These are phyloP conservation scores for Callyntrura sp. DNA, from an alignment of 2,888 invertebrate species.

Conservation along the genomic window DNA sequence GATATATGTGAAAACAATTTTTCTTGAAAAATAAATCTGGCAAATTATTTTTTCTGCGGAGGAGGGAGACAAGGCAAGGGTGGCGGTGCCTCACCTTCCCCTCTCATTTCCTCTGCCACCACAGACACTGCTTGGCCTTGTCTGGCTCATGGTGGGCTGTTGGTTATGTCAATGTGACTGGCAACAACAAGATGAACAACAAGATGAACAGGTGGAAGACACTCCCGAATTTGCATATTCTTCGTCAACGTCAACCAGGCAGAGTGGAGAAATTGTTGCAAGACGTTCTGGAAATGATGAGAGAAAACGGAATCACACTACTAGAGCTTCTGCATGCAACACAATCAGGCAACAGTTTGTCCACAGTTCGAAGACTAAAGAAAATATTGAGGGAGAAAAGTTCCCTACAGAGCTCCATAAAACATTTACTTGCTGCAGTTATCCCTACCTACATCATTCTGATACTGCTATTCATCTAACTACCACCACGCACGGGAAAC, in stretches of 20 bases:
- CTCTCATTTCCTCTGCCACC: conserved; percentile 80
- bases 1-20: neutral
- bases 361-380: neutral
- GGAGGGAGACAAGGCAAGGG: conserved; percentile 50
- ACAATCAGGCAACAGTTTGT: conserved; percentile 52
- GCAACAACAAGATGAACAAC: conserved; percentile 64
- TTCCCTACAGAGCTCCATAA: conserved; percentile 14
- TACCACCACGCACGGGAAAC: conserved; percentile 18
- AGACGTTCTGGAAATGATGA: conserved; percentile 11
- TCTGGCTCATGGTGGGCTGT: conserved; percentile 81
- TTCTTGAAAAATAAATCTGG: neutral
- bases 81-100: conserved; percentile 80
- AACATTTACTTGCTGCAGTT: conserved; percentile 37
- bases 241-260: conserved; percentile 16
- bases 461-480: conserved; percentile 28
- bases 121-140: conserved; percentile 78
- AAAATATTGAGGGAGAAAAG: conserved; percentile 24
- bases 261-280: conserved; percentile 10
- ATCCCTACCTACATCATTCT: conserved; percentile 35
- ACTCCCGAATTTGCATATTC: conserved; percentile 40
- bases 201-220: conserved; percentile 75
- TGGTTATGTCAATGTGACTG: conserved; percentile 80
- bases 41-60: neutral
- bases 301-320: conserved; percentile 8
- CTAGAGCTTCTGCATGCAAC: neutral